phyloP scores from a whole-genome alignment of 2,888 invertebrate genomes.

The Dryadula phaetusa region DNA sequence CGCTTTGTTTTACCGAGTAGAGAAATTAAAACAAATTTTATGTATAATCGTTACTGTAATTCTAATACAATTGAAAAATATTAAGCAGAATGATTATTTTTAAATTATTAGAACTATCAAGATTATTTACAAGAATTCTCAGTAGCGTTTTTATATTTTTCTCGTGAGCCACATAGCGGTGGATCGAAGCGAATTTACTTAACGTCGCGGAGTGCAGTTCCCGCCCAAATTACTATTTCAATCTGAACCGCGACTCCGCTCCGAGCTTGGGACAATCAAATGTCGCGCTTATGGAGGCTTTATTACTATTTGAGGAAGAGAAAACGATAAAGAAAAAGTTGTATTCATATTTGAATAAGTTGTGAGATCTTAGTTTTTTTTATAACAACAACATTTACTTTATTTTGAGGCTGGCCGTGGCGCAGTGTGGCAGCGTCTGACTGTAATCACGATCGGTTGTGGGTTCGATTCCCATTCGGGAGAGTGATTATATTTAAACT shows the following conservation, averaged over 20 bases:
- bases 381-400: neutral
- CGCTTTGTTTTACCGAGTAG: too few relatives aligned
- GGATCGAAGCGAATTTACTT: conserved; percentile 61
- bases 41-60: too few relatives aligned
- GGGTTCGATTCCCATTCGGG: too few relatives aligned
- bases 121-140: conserved; percentile 26
- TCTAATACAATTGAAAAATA: neutral
- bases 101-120: neutral
- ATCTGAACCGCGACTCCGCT: conserved; percentile 52
- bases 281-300: conserved; percentile 44
- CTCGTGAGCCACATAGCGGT: conserved; percentile 46
- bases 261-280: conserved; percentile 47
- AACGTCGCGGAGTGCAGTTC: conserved; percentile 61
- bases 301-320: conserved; percentile 43
- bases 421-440: too few relatives aligned
- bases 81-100: too few relatives aligned
- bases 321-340: conserved; percentile 19
- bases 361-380: neutral
- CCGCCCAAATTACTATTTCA: conserved; percentile 76
- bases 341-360: conserved; percentile 5
- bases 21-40: too few relatives aligned
- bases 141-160: conserved; percentile 40
- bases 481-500: too few relatives aligned
- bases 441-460: too few relatives aligned
- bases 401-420: too few relatives aligned